Base-by-base conservation (phyloP, 2,888 invertebrate genomes). In the Agonopterix heracliana region DNA sequence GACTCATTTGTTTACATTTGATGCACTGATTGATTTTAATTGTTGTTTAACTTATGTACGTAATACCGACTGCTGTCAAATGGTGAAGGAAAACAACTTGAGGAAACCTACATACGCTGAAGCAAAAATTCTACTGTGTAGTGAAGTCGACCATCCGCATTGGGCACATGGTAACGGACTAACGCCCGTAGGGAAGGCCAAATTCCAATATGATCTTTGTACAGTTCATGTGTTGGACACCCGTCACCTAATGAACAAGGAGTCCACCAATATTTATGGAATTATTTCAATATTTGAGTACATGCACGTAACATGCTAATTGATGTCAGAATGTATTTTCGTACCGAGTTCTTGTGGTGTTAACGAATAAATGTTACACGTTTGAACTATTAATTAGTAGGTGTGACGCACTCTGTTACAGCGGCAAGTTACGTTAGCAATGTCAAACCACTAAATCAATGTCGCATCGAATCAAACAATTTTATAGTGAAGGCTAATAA, bases 311-410 rank as follows among this genome's bases (percentile, higher is more conserved):
- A 65, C 63, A 66, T 68, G 71, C 63, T 78, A 79, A 80, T 77
- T 76, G 68, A 71, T 73, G 72, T 74, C 71, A 66, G 63, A 69
- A 70, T 76, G 70, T 77, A 74, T 81, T 77, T 78, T 70, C 64
- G 65, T 65, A 61, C 55, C 55, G 56, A 55, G 52, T 60, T 56
- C 59, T 52, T 46, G 57, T 61, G 64, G 60, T 63, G 62, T 57
- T 54, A 61, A 63, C 60, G 60, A 63, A 65, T 66, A 66, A 64
- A 66, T 64, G 59, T 60, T 60, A 57, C 59, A 60, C 56, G 54
- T 60, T 56, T 52, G 58, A 26, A 26, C 26, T 60, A 65, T 63
- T 71, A 68, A 74, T 75, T 68, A 65, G 63, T 63, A 57, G 56
- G 58, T n/a, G 38, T 38, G 38, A 38, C 38, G 38, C 59, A 53